Evolutionary conservation across 2,113 vertebrate species (phyloP).

Genomic region (Protobothrops mucrosquamatus): DNA sequence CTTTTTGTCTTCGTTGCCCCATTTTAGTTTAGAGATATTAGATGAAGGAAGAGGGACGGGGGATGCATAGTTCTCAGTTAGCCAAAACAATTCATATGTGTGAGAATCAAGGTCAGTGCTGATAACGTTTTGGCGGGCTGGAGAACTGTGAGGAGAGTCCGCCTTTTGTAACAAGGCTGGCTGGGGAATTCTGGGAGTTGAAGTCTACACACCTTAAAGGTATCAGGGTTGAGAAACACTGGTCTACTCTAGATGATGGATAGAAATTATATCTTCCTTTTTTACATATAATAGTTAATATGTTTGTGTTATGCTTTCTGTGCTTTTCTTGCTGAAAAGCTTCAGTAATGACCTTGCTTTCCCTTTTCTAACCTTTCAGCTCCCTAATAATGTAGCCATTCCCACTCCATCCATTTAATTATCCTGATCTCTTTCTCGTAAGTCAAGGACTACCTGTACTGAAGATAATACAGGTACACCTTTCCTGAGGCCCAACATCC

Average conservation of each 20-base stretch:
- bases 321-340: not conserved
- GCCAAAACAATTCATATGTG: too few relatives aligned
- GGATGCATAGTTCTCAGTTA: too few relatives aligned
- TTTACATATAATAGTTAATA: not conserved
- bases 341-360: not conserved
- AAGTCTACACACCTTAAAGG: not conserved
- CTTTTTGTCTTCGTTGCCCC: too few relatives aligned
- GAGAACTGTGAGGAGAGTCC: too few relatives aligned
- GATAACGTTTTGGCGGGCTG: too few relatives aligned
- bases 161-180: too few relatives aligned
- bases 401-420: not conserved
- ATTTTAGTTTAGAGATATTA: too few relatives aligned
- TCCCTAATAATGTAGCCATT: not conserved
- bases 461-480: not conserved
- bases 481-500: not conserved
- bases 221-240: not conserved
- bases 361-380: not conserved
- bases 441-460: not conserved
- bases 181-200: not conserved
- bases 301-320: not conserved
- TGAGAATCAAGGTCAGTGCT: too few relatives aligned
- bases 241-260: not conserved
- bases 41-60: too few relatives aligned
- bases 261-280: not conserved
- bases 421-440: not conserved